Conservation (phyloP, 2,888 invertebrate species). For the Disparrhopalites patrizii region DNA sequence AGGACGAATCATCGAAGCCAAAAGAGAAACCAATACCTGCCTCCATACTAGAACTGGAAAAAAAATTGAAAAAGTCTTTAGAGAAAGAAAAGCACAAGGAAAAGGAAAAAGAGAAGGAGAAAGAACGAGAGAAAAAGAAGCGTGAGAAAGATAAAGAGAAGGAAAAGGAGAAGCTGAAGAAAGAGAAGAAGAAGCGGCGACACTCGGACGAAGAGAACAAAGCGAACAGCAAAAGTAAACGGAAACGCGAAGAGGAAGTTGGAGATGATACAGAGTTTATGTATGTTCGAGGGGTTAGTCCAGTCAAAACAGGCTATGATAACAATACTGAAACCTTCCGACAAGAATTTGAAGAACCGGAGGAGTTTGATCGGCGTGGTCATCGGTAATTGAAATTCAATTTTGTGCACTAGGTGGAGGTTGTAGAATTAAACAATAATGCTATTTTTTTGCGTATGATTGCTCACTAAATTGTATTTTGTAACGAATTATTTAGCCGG, state of each 20-base stretch:
- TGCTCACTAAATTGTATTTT: background rate
- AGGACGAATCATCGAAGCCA: slow-evolving; percentile 49
- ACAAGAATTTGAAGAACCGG: slow-evolving; percentile 3
- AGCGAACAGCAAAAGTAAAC: slow-evolving; percentile 13
- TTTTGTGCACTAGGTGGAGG: background rate
- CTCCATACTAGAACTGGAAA: slow-evolving; percentile 6
- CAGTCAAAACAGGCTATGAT: slow-evolving; percentile 1
- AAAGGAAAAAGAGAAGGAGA: slow-evolving; percentile 29
- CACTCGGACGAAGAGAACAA: slow-evolving; percentile 32
- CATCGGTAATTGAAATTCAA: slow-evolving; percentile 4
- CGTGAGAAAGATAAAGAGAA: slow-evolving; percentile 34
- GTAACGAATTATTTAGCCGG: too few species aligned
- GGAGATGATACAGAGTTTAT: slow-evolving; percentile 76
- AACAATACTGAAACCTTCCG: slow-evolving; percentile 13
- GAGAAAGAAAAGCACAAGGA: slow-evolving; percentile 34
- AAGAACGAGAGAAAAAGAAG: slow-evolving; percentile 31
- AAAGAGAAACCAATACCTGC: slow-evolving; percentile 15
- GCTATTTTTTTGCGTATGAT: background rate
- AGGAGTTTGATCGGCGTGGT: slow-evolving; percentile 2
- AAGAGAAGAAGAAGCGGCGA: slow-evolving; percentile 35
- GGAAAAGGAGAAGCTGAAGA: slow-evolving; percentile 29
- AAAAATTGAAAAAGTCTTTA: slow-evolving; percentile 18
- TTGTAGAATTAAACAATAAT: background rate
- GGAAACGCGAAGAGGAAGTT: slow-evolving; percentile 47
- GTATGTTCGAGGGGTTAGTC: slow-evolving; percentile 62